These are phyloP conservation scores for Temnothorax rugatulus DNA, from an alignment of 2,888 invertebrate species.

Conservation along the genomic window DNA sequence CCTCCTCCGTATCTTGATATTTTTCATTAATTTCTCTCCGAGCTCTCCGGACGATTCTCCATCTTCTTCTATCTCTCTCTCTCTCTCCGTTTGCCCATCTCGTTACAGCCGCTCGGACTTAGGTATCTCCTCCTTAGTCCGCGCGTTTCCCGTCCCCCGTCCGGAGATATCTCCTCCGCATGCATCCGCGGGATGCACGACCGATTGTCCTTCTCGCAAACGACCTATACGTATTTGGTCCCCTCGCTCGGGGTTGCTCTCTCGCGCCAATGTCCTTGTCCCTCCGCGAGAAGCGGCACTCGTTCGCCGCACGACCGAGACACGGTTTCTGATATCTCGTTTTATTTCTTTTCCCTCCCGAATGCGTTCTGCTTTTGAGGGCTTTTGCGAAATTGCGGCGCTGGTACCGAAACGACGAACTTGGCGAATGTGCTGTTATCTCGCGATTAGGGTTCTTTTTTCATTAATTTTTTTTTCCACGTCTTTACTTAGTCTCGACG, in stretches of 20 bases:
- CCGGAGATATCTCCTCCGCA: constrained; percentile 31
- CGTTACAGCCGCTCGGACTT: constrained; percentile 7
- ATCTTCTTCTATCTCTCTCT: not conserved
- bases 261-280: constrained; percentile 26
- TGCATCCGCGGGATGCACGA: constrained; percentile 56
- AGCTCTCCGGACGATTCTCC: constrained; percentile 42
- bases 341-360: not conserved
- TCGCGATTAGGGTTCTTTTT: not conserved
- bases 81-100: constrained; percentile 6
- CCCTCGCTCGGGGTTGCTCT: constrained; percentile 32
- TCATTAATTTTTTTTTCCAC: not conserved
- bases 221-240: constrained; percentile 41
- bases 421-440: not conserved
- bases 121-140: constrained; percentile 23
- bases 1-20: constrained; percentile 42
- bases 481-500: not conserved
- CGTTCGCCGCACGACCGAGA: constrained; percentile 23
- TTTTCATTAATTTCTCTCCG: constrained; percentile 53
- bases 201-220: constrained; percentile 34
- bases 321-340: constrained; percentile 15
- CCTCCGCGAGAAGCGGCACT: constrained; percentile 21
- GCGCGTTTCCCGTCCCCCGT: not conserved
- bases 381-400: not conserved
- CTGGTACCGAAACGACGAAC: not conserved
- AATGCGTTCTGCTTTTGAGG: not conserved